A percentile compares a stretch with the other conserved stretches of the same genome.
Evolutionary conservation across 2,797 vertebrate genomes (phyloP).

Genomic region (Erpetoichthys calabaricus): DNA sequence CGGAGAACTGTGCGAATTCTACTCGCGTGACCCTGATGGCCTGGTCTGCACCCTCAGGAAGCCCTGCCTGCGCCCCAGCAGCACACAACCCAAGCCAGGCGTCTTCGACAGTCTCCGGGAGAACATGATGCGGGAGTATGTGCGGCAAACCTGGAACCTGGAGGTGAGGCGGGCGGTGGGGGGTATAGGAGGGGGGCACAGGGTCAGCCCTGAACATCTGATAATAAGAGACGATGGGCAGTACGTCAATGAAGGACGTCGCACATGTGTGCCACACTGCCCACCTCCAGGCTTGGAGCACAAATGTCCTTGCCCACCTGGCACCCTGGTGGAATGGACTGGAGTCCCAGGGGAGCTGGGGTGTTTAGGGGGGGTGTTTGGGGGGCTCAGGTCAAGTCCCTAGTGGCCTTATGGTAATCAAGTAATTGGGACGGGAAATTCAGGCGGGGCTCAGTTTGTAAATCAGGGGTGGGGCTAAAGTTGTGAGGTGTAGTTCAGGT

Average conservation of each 20-base stretch:
- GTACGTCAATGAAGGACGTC: not conserved
- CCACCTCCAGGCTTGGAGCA: not conserved
- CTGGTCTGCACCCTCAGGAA: constrained; percentile 70
- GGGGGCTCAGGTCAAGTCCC: too few species aligned
- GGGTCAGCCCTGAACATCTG: not conserved
- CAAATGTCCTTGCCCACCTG: too few species aligned
- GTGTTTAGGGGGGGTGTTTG: too few species aligned
- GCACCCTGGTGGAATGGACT: too few species aligned
- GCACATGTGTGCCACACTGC: not conserved
- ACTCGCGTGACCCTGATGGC: constrained; percentile 79
- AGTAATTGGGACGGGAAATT: too few species aligned
- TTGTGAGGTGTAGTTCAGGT: too few species aligned
- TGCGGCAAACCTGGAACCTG: constrained; percentile 79
- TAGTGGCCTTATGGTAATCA: too few species aligned
- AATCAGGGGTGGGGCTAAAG: too few species aligned
- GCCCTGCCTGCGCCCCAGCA: constrained; percentile 68
- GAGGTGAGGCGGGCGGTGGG: constrained; percentile 54
- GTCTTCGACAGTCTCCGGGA: constrained; percentile 78
- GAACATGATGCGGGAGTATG: constrained; percentile 85
- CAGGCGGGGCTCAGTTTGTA: too few species aligned
- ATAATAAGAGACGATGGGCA: not conserved
- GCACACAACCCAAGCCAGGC: constrained; percentile 48
- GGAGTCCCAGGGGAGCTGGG: too few species aligned
- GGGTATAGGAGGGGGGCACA: not conserved
- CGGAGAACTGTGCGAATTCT: constrained; percentile 83